Conservation (phyloP, 2,113 vertebrate species). For the Nipponia nippon region DNA sequence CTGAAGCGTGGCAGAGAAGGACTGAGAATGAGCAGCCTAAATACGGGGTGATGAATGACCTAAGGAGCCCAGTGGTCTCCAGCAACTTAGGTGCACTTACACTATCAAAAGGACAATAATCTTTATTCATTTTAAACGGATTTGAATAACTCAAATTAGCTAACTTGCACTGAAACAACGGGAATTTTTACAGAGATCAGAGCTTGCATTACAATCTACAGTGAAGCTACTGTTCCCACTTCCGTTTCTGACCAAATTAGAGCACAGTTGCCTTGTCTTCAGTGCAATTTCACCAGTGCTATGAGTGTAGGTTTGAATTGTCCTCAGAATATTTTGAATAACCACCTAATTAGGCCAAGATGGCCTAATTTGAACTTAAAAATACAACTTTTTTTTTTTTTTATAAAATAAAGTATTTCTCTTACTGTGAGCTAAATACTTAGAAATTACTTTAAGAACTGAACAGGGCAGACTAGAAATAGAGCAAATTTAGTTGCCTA, state of each 20-base stretch:
- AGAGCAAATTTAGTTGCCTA: background rate
- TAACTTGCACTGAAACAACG: background rate
- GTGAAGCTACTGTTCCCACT: background rate
- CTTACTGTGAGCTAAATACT: background rate
- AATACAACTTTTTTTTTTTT: background rate
- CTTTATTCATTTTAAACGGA: background rate
- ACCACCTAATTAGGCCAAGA: background rate
- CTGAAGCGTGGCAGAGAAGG: fast-evolving
- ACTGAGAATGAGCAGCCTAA: background rate
- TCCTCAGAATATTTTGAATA: background rate
- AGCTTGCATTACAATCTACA: background rate
- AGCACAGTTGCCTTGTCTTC: background rate
- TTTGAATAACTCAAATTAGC: background rate
- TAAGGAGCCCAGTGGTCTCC: background rate
- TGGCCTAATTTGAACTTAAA: background rate
- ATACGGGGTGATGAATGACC: background rate
- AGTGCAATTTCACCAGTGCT: background rate
- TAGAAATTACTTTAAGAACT: background rate
- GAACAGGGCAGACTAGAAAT: background rate
- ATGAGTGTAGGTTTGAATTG: background rate
- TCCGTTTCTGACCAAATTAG: background rate
- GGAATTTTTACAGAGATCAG: background rate
- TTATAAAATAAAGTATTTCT: background rate
- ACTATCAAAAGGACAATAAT: background rate
- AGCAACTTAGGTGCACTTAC: background rate